Conservation (phyloP, 2,888 invertebrate genomes). For the Magallana nippona region DNA sequence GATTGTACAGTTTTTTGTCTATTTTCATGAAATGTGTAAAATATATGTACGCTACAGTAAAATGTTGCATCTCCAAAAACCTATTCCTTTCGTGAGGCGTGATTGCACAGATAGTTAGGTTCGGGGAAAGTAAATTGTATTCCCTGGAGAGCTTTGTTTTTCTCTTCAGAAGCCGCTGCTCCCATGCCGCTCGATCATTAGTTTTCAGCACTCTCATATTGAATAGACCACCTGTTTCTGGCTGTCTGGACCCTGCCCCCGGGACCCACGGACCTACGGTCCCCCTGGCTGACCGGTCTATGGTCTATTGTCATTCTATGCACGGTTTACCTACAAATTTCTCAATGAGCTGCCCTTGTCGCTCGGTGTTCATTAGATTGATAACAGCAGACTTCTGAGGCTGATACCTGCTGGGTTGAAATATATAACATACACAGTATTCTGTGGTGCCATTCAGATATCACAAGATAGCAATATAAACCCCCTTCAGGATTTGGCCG, state of each 20-base stretch:
- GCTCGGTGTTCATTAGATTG: slow-evolving; percentile 13
- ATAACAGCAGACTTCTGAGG: slow-evolving; percentile 3
- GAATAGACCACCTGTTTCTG: slow-evolving; percentile 27
- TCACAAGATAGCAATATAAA: not conserved
- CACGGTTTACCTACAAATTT: not conserved
- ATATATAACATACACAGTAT: slow-evolving; percentile 1
- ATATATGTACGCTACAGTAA: not conserved
- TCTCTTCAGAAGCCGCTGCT: slow-evolving; percentile 21
- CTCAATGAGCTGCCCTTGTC: not conserved
- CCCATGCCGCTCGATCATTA: not conserved
- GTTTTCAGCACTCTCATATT: slow-evolving; percentile 13
- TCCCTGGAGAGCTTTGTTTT: slow-evolving; percentile 3
- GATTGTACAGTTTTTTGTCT: not conserved
- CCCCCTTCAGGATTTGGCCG: not conserved
- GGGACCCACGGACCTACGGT: too few species aligned
- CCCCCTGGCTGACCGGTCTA: too few species aligned
- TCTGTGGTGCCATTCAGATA: slow-evolving; percentile 1
- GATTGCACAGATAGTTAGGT: not conserved
- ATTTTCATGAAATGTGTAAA: not conserved
- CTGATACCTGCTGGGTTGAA: not conserved
- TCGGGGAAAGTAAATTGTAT: not conserved
- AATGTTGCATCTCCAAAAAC: not conserved
- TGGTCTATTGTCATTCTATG: not conserved
- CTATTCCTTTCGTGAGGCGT: not conserved
- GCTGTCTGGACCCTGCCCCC: not conserved